Conservation (phyloP, 2,113 vertebrate species). For the Aramus guarauna region DNA sequence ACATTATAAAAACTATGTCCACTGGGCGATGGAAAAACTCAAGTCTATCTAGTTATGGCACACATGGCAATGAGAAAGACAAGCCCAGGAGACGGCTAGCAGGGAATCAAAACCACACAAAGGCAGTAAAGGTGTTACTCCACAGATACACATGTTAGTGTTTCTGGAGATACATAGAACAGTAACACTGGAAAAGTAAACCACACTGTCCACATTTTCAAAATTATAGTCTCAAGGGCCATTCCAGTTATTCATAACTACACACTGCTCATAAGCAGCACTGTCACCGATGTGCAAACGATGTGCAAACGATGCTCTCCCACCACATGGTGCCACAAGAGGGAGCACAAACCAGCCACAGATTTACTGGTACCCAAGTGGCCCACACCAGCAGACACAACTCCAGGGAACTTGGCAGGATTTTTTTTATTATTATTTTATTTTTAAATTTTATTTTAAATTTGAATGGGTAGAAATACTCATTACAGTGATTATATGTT, state of each 20-base stretch:
- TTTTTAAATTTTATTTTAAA: neutral
- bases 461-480: neutral
- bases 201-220: neutral
- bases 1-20: neutral
- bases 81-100: neutral
- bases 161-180: neutral
- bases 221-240: neutral
- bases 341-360: neutral
- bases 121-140: neutral
- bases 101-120: neutral
- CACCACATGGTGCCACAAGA: neutral
- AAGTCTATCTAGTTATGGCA: neutral
- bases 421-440: too few species aligned
- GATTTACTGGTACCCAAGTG: neutral
- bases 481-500: neutral
- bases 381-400: neutral
- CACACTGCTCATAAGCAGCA: neutral
- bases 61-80: neutral
- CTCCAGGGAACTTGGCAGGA: neutral
- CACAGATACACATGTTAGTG: rapidly evolving
- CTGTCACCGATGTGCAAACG: rapidly evolving
- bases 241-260: neutral
- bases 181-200: neutral
- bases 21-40: neutral
- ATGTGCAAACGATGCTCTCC: neutral